phyloP scores from a whole-genome alignment of 2,797 vertebrate species.

The Amazonetta brasiliensis region DNA sequence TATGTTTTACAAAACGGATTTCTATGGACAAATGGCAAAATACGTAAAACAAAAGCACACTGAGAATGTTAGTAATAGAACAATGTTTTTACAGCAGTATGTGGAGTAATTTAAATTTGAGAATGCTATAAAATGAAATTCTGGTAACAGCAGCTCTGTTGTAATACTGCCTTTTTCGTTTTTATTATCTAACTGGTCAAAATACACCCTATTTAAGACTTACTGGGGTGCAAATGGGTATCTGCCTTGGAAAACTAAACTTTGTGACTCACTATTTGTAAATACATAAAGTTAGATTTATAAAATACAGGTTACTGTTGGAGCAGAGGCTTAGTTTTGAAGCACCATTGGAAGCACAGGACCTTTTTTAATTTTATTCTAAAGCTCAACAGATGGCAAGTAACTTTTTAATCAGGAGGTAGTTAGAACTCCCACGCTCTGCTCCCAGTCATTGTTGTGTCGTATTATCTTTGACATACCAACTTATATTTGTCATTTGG shows the following conservation, averaged over 20 bases:
- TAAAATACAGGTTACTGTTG: not conserved
- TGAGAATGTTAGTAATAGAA: not conserved
- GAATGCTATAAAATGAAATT: not conserved
- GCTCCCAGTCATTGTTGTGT: not conserved
- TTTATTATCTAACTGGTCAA: not conserved
- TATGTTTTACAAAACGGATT: slow-evolving; percentile 60
- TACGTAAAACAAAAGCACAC: slow-evolving; percentile 39
- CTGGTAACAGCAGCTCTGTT: not conserved
- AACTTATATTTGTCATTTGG: not conserved
- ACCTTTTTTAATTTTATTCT: not conserved
- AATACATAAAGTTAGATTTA: rapidly evolving
- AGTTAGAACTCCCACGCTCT: not conserved
- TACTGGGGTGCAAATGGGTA: not conserved
- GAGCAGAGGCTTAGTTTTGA: not conserved
- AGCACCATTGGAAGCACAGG: not conserved
- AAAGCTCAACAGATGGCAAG: not conserved
- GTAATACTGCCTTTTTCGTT: not conserved
- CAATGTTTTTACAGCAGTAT: not conserved
- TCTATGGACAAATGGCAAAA: slow-evolving; percentile 39
- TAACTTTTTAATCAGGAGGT: not conserved
- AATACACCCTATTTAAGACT: not conserved
- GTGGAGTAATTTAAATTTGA: not conserved
- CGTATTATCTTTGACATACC: not conserved
- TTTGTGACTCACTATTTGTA: not conserved
- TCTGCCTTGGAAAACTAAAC: not conserved